Base-by-base conservation (phyloP, 2,888 invertebrate species). In the Parnassius smintheus region DNA sequence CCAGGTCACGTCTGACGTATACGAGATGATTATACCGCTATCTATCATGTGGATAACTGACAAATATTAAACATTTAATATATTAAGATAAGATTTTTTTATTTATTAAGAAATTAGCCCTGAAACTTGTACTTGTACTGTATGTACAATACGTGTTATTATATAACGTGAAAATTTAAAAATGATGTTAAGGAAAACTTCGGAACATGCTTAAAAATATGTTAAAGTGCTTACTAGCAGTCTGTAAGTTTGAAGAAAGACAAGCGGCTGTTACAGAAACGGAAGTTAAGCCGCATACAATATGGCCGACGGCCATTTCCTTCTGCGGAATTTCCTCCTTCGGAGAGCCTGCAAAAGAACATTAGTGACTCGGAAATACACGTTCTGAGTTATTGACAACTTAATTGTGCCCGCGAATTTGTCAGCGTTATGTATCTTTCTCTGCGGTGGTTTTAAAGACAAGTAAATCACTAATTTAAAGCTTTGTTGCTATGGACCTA, bases 271-370 rank as follows among this genome's bases (percentile, higher is more conserved):
- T 71, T 69, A 70, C 68, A 73, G 75, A 76, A 76, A 74, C 83
- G 85, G 83, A 85, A 81, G 81, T 82, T 80, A 72, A 74, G 74
- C 75, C 76, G 78, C 82, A 81, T 81, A 83, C 86, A 85, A 85
- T 83, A 85, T 85, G 85, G 84, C 84, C 78, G 82, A 80, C 79
- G 77, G 83, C 81, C 80, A 78, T 81, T 77, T 83, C 84, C 85
- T 80, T 70, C 66, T 65, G 67, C 69, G 61, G 69, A 69, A 69
- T 72, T 72, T 74, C 72, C 75, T 72, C 71, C 66, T 72, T 70
- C 70, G 67, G 68, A 63, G 67, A 66, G 67, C 67, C 62, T 67
- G 67, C 65, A 66, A 69, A 69, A 68, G 69, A 67, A 68, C 64
- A 64, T 64, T 64, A 64, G 64, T 70, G 71, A 71, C 70, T 69